A percentile compares a stretch with the other conserved stretches of the same genome.
These are phyloP conservation scores for Falco peregrinus DNA, from an alignment of 2,797 vertebrate genomes.

Conservation along the genomic window DNA sequence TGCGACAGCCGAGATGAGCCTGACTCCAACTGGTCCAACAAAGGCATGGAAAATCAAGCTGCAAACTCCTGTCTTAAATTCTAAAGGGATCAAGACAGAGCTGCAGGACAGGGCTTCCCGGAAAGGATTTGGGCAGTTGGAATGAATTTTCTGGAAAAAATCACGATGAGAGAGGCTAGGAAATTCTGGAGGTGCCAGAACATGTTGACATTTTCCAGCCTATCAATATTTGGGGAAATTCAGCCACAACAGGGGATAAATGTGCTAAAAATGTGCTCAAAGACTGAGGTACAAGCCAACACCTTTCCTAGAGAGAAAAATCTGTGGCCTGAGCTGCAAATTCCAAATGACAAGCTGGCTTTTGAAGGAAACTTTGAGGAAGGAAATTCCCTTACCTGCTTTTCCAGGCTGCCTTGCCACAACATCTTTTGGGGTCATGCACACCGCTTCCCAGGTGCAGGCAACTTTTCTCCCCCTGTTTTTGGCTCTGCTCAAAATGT, in stretches of 20 bases:
- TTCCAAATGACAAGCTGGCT: not conserved
- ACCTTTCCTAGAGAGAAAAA: not conserved
- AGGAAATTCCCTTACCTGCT: not conserved
- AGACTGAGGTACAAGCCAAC: not conserved
- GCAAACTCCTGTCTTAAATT: not conserved
- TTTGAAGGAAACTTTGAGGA: not conserved
- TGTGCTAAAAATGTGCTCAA: not conserved
- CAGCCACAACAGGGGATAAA: not conserved
- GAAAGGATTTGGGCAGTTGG: not conserved
- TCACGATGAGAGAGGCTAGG: not conserved
- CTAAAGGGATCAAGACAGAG: not conserved
- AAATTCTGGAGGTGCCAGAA: not conserved
- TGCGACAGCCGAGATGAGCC: not conserved
- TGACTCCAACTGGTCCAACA: not conserved
- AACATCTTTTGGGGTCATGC: not conserved
- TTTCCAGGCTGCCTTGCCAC: not conserved
- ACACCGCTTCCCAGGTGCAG: not conserved
- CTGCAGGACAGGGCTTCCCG: not conserved
- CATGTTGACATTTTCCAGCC: not conserved
- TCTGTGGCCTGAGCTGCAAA: not conserved
- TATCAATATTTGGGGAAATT: not conserved
- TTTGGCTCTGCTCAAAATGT: not conserved
- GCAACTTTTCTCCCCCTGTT: not conserved
- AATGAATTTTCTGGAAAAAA: not conserved
- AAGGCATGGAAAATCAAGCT: not conserved